Evolutionary conservation across 1,140 invertebrate genomes (phyloP).

Genomic region (Nomia melanderi): DNA sequence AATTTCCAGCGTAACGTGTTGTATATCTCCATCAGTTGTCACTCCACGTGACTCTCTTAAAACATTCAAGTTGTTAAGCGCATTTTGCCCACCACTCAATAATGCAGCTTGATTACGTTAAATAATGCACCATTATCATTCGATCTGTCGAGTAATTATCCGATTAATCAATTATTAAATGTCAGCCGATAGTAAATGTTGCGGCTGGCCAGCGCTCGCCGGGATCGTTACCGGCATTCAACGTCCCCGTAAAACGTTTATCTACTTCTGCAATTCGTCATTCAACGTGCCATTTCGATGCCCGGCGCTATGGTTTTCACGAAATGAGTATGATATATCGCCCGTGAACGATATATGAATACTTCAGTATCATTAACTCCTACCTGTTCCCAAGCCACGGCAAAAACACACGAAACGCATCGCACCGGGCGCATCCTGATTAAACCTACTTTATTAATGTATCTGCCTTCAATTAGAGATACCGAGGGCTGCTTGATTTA

Average conservation of each 20-base stretch:
- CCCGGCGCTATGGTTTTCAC: constrained; percentile 47
- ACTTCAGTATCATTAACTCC: constrained; percentile 43
- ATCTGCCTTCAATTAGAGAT: constrained; percentile 9
- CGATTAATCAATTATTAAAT: constrained; percentile 65
- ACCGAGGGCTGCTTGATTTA: not conserved
- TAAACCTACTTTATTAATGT: constrained; percentile 7
- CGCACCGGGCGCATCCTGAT: constrained; percentile 12
- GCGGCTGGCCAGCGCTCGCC: constrained; percentile 38
- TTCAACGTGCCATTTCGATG: constrained; percentile 29
- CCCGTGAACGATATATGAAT: constrained; percentile 48
- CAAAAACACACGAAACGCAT: constrained; percentile 32
- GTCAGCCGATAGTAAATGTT: constrained; percentile 52
- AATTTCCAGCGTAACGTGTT: not conserved
- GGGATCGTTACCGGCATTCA: constrained; percentile 31
- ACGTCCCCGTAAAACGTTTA: constrained; percentile 57
- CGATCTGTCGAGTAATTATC: constrained; percentile 57
- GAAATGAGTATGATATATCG: constrained; percentile 55
- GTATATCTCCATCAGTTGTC: not conserved
- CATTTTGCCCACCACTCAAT: constrained; percentile 55
- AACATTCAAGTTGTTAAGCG: constrained; percentile 39
- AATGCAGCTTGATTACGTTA: constrained; percentile 57
- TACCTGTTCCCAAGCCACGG: too few species aligned
- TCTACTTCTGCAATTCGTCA: constrained; percentile 62
- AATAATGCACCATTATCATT: constrained; percentile 67
- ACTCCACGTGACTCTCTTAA: constrained; percentile 22